Base-by-base conservation (phyloP, 2,888 invertebrate genomes). In the Leptodirus hochenwartii region DNA sequence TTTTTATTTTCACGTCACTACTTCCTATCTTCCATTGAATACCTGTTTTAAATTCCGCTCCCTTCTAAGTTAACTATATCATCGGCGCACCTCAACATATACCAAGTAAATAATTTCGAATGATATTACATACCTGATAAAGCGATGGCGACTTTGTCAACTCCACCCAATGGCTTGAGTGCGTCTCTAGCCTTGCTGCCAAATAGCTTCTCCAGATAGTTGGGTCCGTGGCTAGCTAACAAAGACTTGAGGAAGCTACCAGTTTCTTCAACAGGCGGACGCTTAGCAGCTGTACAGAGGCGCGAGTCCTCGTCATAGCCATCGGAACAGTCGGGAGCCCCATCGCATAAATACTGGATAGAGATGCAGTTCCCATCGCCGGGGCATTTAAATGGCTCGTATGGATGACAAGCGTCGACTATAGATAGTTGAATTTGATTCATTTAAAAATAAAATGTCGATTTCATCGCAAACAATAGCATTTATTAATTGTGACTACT, bases 231-330 rank as follows among this genome's bases (percentile, higher is more conserved):
- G 39, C 90, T 88, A 27, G 87, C 84, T 46, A 95, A 64, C 42
- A 95, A 64, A 13, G 90, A 90, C 53, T 91, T 87, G 40, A 95
- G 62, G 56, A 93, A 95, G 36, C 88, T 88, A 25, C 88, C 84
- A 1, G 91, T 93, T 56, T 93, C 93, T 55, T 93, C 91, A 17
- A 93, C 91, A 29, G 93, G 93, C 42, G 93, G 93, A 49, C 93
- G 69, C 56, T 90, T 91, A 13, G 93, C 93, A 53, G 93, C 93
- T 40, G 91, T 91, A 59, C 93, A 93, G 15, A 93, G 73, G 47
- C 85, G 71, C 41, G 84, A 78, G 56, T 93, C 90, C 54, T 93
- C 93, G 46, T 93, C 93, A 49, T 93, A 93, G 3, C 90, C 90
- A 47, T 91, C 88, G 28, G 80, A 75, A 60, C 91, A 93, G 59